These are phyloP conservation scores for Abrostola triplasia DNA, from an alignment of 2,888 invertebrate species.

Conservation along the genomic window DNA sequence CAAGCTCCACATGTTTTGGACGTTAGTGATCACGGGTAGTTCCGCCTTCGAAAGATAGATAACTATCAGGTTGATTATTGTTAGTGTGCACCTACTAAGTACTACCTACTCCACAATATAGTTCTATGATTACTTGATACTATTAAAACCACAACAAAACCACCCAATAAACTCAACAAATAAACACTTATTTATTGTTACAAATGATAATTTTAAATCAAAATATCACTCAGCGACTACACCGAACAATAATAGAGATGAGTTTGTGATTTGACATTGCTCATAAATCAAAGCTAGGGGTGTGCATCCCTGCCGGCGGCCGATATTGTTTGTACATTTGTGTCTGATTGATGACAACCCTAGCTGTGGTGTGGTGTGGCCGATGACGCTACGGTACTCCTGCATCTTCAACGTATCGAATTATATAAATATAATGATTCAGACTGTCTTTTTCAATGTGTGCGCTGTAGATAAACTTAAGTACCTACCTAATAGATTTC, in stretches of 20 bases:
- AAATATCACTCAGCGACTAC: constrained; percentile 49
- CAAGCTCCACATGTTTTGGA: too few species aligned
- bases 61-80: too few species aligned
- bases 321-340: constrained; percentile 80
- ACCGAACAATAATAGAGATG: constrained; percentile 63
- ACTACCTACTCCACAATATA: too few species aligned
- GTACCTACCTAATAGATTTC: too few species aligned
- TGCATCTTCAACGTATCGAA: constrained; percentile 15
- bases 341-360: constrained; percentile 75
- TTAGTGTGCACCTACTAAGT: too few species aligned
- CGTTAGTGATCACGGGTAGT: too few species aligned
- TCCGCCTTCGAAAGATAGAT: too few species aligned
- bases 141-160: background rate
- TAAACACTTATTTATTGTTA: constrained; percentile 19
- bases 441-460: background rate
- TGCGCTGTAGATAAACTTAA: background rate
- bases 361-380: constrained; percentile 29
- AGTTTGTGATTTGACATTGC: constrained; percentile 60
- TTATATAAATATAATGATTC: constrained; percentile 8
- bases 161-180: constrained; percentile 2
- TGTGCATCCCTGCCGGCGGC: constrained; percentile 51
- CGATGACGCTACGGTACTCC: background rate
- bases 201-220: constrained; percentile 42
- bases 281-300: constrained; percentile 69
- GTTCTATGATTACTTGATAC: too few species aligned